Evolutionary conservation across 2,113 vertebrate species (phyloP), one percentile per base, ranked within the genome.

Genomic region (Cisticola juncidis): DNA sequence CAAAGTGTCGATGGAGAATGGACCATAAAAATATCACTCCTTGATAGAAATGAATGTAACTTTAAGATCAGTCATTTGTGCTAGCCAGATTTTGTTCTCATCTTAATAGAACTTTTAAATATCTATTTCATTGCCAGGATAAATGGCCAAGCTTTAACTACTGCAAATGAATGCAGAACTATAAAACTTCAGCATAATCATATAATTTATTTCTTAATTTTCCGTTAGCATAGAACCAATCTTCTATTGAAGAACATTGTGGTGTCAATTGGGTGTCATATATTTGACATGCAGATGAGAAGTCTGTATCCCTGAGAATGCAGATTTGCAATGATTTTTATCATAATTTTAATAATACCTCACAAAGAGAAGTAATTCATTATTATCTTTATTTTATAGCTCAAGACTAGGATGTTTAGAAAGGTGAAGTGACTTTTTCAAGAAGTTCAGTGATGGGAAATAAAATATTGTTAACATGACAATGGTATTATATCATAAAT

Each of bases 191-290:
- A 60, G 29, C 64, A 81, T 58, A 74, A 87, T 78, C 17, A 58
- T 68, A 38, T 70, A 89, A 91, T 91, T 91, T 92, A 92, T 94
- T 92, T 92, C 84, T 91, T 94, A 74, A 92, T 95, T 95, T 94
- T 85, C 69, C 1, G 0, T 71, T 64, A 48, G 24, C 25, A 51
- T 48, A 68, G 90, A 81, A 58, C 44, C 35, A 56, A 36, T 79
- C 50, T 81, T 92, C 73, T 81, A 3, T 28, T 74, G 81, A 71
- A 64, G 69, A 87, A 12, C 16, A 76, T 26, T n/a, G 18, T 81
- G 56, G n/a, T 71, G 61, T 77, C 69, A 89, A 23, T 56, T 68
- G 38, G 38, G 26, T 87, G 69, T 24, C 86, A 71, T 76, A 60
- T 78, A 81, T 81, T 81, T 85, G 38, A 81, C 60, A 62, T 28